These are phyloP conservation scores for Oncorhynchus masou DNA, from an alignment of 2,113 vertebrate genomes.

Conservation along the genomic window DNA sequence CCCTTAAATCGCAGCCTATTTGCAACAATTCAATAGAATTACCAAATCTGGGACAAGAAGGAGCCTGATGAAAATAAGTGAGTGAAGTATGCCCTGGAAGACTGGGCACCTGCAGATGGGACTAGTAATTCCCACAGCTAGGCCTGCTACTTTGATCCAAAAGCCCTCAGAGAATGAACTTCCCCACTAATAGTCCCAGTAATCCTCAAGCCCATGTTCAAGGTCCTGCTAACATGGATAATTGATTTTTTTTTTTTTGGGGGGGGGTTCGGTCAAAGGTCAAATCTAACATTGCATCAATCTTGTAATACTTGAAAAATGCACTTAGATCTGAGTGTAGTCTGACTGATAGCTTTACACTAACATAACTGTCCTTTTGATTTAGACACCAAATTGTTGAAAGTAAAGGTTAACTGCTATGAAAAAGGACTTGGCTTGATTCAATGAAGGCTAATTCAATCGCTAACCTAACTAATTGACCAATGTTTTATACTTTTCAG, in stretches of 20 bases:
- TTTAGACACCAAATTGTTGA: too few species aligned
- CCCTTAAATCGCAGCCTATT: not conserved
- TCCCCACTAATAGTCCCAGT: not conserved
- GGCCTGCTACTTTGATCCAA: conserved; percentile 20
- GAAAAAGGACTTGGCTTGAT: not conserved
- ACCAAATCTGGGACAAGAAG: not conserved
- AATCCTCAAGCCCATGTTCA: conserved; percentile 28
- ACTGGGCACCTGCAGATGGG: conserved; percentile 5
- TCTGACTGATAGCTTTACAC: not conserved
- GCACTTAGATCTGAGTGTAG: not conserved
- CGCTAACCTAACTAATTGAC: not conserved
- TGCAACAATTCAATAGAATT: not conserved
- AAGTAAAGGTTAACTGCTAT: not conserved
- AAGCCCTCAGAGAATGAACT: conserved; percentile 21
- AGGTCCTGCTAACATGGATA: not conserved
- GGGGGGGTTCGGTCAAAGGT: too few species aligned
- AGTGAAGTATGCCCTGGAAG: conserved; percentile 19
- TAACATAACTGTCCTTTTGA: too few species aligned
- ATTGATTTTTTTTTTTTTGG: too few species aligned
- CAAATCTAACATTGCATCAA: conserved; percentile 3
- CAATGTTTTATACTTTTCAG: not conserved
- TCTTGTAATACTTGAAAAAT: not conserved
- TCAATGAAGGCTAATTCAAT: not conserved
- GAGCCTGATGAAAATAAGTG: not conserved
- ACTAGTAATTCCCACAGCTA: conserved; percentile 28